Base-by-base conservation (phyloP, 2,888 invertebrate genomes). In the Meiosimyza decipiens region DNA sequence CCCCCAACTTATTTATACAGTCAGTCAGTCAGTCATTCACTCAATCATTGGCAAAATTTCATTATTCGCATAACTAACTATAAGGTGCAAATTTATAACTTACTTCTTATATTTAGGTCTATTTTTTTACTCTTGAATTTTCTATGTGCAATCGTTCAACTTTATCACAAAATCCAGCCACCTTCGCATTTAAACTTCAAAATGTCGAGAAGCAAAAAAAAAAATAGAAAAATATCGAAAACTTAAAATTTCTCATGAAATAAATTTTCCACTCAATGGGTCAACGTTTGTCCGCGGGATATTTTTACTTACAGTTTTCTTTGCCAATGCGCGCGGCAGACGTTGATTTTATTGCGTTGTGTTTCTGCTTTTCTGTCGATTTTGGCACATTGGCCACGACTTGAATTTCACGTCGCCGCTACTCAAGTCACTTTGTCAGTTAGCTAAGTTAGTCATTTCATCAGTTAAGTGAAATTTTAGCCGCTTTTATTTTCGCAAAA, bases 211-310 rank as follows among this genome's bases (percentile, higher is more conserved):
- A 12, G 12, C 16, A 13, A 15, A 33, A 62, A 62, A 33, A 62
- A 57, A 16, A 57, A 57, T 9, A 16, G 28, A 28, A 12, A 49
- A 47, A 69, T 33, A 22, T 60, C 52, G 16, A 28, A 69, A 40
- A 52, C 51, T 47, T 18, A 18, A 67, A 69, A 59, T 70, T 70
- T 70, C 70, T 63, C 70, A 70, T 54, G 70, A 62, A 70, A 63
- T 54, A 52, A 70, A 47, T 70, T 70, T 70, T 52, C 51, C 63
- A 52, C 40, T 51, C 52, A 62, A 70, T 63, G 62, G 62, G 70
- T 62, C 62, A 62, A 63, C 52, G 15, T 62, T 63, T 52, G 62
- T 54, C 70, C 62, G 62, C 54, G 63, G 63, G 70, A 47, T 54
- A 54, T 62, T 70, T 63, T 67, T 50, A 11, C 22, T 12, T 50